Evolutionary conservation across 2,113 vertebrate genomes (phyloP), one percentile per base, ranked within the genome.

Genomic region (Malaclemys terrapin): DNA sequence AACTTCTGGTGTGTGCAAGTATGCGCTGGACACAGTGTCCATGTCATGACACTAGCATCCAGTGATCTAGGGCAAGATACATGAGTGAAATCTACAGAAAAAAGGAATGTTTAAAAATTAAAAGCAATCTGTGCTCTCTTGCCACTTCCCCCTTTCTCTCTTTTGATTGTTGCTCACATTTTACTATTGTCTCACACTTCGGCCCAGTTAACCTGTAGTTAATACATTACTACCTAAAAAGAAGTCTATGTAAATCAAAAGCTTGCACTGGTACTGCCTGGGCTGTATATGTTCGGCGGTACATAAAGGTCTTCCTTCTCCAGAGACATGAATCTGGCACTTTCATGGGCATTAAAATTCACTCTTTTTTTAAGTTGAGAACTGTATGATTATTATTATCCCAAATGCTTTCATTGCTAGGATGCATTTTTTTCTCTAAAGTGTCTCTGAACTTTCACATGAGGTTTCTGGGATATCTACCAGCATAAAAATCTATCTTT

Each of bases 291-390:
- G 90, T 19, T 78, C 79, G 57, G 75, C 62, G 38, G 83, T 88
- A 97, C 93, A 97, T 81, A 95, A 95, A 93, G 56, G 88, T 88
- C 96, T 96, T 97, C 96, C 96, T 97, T 97, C 97, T 95, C 92
- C 94, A 94, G 42, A 93, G 95, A 94, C 95, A 94, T 92, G 93
- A 95, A 97, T 96, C 93, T 96, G 94, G 95, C 95, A 94, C 42
- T 78, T 95, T 95, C 94, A 96, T 96, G 95, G 96, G 96, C 88
- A 72, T 72, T 94, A 95, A 45, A 95, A 95, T 94, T 95, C 96
- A 96, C 87, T 92, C 95, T 90, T 94, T 96, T 95, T 94, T 96
- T 96, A 47, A 47, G 95, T 90, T 87, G 89, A 92, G 91, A 94
- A 97, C 81, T 79, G 92, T 95, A 85, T 97, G 87, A 87, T 96